Conservation (phyloP, 2,113 vertebrate species). For the Ailuropoda melanoleuca region DNA sequence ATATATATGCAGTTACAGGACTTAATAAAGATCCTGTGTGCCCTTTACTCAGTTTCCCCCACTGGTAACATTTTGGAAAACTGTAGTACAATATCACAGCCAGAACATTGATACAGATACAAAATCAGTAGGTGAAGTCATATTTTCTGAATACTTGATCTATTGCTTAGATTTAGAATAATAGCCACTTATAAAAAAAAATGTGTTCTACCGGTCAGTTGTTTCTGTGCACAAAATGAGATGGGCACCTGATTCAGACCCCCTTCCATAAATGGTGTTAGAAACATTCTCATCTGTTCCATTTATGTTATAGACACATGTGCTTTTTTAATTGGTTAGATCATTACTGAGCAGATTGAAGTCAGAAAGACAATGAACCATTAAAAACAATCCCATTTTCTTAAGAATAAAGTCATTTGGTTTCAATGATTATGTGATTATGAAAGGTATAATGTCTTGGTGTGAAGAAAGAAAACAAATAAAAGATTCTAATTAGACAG, state of each 20-base stretch:
- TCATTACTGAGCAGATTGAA: slow-evolving; percentile 54
- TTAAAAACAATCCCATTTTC: slow-evolving; percentile 48
- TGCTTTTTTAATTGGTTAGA: slow-evolving; percentile 37
- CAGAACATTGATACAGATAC: neutral
- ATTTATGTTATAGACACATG: neutral
- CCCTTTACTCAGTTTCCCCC: neutral
- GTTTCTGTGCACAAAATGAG: neutral
- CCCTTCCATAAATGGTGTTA: neutral
- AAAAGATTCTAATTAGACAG: slow-evolving; percentile 53
- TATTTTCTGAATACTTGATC: neutral
- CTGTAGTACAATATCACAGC: neutral
- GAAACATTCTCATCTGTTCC: neutral
- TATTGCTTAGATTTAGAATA: neutral
- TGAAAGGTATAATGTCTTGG: slow-evolving; percentile 51
- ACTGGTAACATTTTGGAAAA: neutral
- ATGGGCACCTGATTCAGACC: neutral
- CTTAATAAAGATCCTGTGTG: neutral
- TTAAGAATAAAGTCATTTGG: slow-evolving; percentile 51
- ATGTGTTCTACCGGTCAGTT: neutral
- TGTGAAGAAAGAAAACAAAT: slow-evolving; percentile 53
- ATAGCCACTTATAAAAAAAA: neutral
- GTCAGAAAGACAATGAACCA: slow-evolving; percentile 56
- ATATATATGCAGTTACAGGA: neutral
- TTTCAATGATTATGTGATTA: slow-evolving; percentile 53
- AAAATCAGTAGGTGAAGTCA: neutral